phyloP scores from a whole-genome alignment of 2,797 vertebrate genomes.

The Poeciliopsis gracilis region DNA sequence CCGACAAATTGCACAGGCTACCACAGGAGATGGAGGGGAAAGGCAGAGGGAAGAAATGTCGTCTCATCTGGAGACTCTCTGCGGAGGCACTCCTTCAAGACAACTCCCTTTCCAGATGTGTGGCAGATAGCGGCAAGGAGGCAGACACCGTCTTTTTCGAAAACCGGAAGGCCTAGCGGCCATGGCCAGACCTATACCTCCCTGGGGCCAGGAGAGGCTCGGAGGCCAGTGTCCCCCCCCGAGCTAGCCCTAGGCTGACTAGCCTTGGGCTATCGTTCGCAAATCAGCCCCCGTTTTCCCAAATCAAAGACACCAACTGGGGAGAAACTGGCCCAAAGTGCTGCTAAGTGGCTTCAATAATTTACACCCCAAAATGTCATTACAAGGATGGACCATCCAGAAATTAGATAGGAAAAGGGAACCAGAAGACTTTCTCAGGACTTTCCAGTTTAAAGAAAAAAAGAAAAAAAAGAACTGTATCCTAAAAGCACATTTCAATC shows the following conservation, averaged over 20 bases:
- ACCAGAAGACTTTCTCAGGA: slow-evolving; percentile 33
- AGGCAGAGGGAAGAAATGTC: slow-evolving; percentile 61
- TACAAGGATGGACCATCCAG: slow-evolving; percentile 60
- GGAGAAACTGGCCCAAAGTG: slow-evolving; percentile 75
- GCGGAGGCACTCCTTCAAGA: slow-evolving; percentile 58
- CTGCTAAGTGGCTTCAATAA: slow-evolving; percentile 83
- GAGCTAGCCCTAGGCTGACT: slow-evolving; percentile 77
- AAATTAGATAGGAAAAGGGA: slow-evolving; percentile 40
- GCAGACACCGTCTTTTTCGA: slow-evolving; percentile 54
- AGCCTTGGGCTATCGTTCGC: slow-evolving; percentile 81
- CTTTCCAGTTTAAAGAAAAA: slow-evolving; percentile 46
- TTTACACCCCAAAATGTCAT: slow-evolving; percentile 77
- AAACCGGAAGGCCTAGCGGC: slow-evolving; percentile 65
- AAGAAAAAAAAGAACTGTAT: slow-evolving; percentile 19
- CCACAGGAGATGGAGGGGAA: slow-evolving; percentile 77
- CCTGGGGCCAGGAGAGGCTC: slow-evolving; percentile 66
- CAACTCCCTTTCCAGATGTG: slow-evolving; percentile 53
- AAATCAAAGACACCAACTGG: slow-evolving; percentile 80
- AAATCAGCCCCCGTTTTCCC: slow-evolving; percentile 80
- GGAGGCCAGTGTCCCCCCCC: slow-evolving; percentile 67
- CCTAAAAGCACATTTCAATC: slow-evolving; percentile 74
- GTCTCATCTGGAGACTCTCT: slow-evolving; percentile 68
- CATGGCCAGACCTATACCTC: slow-evolving; percentile 59
- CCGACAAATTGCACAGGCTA: slow-evolving; percentile 82
- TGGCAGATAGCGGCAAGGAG: slow-evolving; percentile 47